A percentile compares a stretch with the other conserved stretches of the same genome.
Evolutionary conservation across 2,113 vertebrate species (phyloP).

Genomic region (Gambusia holbrooki): DNA sequence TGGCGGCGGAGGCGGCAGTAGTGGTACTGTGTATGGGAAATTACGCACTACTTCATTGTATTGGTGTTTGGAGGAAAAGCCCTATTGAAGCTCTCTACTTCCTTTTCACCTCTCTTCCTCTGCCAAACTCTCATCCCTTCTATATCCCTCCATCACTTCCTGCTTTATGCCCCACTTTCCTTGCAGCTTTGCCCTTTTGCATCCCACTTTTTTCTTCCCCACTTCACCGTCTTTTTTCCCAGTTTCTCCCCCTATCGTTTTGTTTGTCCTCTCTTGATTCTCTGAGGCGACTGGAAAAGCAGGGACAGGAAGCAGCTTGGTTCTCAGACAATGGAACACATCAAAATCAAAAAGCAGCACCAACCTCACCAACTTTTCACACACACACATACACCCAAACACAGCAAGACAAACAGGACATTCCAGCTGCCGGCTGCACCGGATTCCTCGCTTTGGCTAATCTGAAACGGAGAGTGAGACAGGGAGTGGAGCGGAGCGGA

Average conservation of each 20-base stretch:
- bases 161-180: conserved; percentile 26
- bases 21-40: conserved; percentile 69
- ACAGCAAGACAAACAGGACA: conserved; percentile 85
- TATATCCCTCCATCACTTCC: conserved; percentile 65
- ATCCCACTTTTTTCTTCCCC: conserved; percentile 22
- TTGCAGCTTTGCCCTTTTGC: background rate
- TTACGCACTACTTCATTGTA: conserved; percentile 81
- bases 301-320: conserved; percentile 83
- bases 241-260: conserved; percentile 33
- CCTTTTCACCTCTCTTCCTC: conserved; percentile 70
- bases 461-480: conserved; percentile 79
- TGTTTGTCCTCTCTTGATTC: conserved; percentile 49
- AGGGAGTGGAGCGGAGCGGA: conserved; percentile 65
- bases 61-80: conserved; percentile 79
- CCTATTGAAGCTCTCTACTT: conserved; percentile 77
- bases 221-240: conserved; percentile 37
- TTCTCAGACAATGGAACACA: conserved; percentile 84
- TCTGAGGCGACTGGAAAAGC: conserved; percentile 68
- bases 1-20: conserved; percentile 27
- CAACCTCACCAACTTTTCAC: conserved; percentile 74
- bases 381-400: conserved; percentile 63
- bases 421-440: conserved; percentile 83
- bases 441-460: conserved; percentile 81
- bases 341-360: conserved; percentile 84
- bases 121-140: conserved; percentile 50